These are phyloP conservation scores for Motacilla tschutschensis DNA, from an alignment of 2,113 vertebrate genomes.

Conservation along the genomic window DNA sequence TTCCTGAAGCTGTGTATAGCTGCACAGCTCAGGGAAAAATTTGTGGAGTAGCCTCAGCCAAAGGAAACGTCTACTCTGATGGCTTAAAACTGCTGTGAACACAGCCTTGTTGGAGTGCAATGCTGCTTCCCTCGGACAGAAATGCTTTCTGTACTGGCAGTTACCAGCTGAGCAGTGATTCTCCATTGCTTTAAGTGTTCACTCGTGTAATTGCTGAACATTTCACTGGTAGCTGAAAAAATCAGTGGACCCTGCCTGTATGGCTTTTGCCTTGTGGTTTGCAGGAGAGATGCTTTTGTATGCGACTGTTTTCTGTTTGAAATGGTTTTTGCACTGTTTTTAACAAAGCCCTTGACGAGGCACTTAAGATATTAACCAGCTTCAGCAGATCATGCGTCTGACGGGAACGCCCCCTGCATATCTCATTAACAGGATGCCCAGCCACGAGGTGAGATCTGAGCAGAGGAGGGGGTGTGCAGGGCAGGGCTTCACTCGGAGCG, in stretches of 20 bases:
- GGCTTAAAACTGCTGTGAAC: not conserved
- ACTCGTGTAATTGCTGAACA: not conserved
- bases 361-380: constrained; percentile 98
- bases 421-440: constrained; percentile 99
- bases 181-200: not conserved
- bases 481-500: not conserved
- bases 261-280: constrained; percentile 39
- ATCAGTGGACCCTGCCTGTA: not conserved
- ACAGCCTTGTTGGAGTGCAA: not conserved
- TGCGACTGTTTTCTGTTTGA: constrained; percentile 49
- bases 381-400: constrained; percentile 99
- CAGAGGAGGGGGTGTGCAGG: constrained; percentile 22
- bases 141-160: not conserved
- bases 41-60: not conserved
- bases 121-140: not conserved
- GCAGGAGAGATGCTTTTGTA: constrained; percentile 29
- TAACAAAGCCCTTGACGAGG: constrained; percentile 93
- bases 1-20: not conserved
- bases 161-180: not conserved
- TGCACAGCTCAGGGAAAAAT: not conserved
- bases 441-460: constrained; percentile 94
- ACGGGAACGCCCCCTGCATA: constrained; percentile 96
- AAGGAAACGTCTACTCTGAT: not conserved
- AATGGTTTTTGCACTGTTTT: constrained; percentile 70
- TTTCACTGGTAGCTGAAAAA: not conserved